phyloP scores from a whole-genome alignment of 1,140 invertebrate genomes.

The Catajapyx aquilonaris region DNA sequence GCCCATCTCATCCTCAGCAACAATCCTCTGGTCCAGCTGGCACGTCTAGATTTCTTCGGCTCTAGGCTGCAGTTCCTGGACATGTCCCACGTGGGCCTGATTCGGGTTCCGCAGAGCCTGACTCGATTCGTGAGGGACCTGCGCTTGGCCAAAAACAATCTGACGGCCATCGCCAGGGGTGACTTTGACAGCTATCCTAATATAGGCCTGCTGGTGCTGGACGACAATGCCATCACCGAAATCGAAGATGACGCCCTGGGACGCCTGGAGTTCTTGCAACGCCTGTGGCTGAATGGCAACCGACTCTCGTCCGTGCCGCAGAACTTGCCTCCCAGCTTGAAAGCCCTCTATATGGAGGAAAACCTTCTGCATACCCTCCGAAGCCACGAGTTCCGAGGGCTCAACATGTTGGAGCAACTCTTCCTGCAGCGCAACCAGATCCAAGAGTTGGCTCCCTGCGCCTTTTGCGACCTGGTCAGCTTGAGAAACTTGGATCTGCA shows the following conservation, averaged over 20 bases:
- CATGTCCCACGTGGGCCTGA: constrained; percentile 54
- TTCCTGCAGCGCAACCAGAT: constrained; percentile 44
- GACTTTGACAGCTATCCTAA: constrained; percentile 76
- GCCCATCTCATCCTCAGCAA: constrained; percentile 50
- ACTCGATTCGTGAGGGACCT: constrained; percentile 64
- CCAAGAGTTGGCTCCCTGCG: constrained; percentile 34
- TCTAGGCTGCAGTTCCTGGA: constrained; percentile 53
- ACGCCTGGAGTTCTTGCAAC: constrained; percentile 49
- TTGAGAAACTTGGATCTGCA: constrained; percentile 28
- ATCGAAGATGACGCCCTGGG: constrained; percentile 74
- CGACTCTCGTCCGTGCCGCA: constrained; percentile 37
- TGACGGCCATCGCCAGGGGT: constrained; percentile 49
- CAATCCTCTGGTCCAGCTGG: constrained; percentile 35
- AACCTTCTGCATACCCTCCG: constrained; percentile 43
- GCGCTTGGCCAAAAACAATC: constrained; percentile 49
- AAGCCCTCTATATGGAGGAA: constrained; percentile 33
- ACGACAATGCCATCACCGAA: constrained; percentile 45
- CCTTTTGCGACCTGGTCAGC: constrained; percentile 37
- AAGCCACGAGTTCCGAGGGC: constrained; percentile 39
- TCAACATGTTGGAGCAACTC: constrained; percentile 45
- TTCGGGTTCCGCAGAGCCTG: constrained; percentile 55
- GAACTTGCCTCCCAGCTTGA: constrained; percentile 37
- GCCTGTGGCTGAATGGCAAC: constrained; percentile 62
- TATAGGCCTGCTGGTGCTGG: constrained; percentile 55
- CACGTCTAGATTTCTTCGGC: constrained; percentile 35